Evolutionary conservation across 2,797 vertebrate genomes (phyloP).

Genomic region (Tiaroga cobitis): DNA sequence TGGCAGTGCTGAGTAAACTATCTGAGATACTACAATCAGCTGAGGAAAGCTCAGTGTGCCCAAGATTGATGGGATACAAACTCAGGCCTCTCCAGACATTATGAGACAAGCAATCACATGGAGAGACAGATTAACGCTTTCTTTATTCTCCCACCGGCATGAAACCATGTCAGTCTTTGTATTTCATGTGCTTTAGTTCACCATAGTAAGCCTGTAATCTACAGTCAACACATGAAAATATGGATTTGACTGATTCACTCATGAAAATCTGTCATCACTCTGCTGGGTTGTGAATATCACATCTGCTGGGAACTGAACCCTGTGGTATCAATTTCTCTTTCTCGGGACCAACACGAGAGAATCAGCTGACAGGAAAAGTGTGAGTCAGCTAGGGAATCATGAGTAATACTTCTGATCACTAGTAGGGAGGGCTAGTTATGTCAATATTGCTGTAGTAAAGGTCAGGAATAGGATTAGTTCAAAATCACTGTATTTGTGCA

Average conservation of each 20-base stretch:
- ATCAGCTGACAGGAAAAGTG: constrained; percentile 21
- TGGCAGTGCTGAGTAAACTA: constrained; percentile 52
- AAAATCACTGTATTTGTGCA: neutral
- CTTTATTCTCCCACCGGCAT: neutral
- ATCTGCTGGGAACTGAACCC: neutral
- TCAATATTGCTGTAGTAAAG: neutral
- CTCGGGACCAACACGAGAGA: constrained; percentile 1
- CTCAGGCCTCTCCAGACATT: constrained; percentile 7
- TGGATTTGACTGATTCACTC: neutral
- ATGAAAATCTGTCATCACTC: neutral
- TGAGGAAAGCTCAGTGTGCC: constrained; percentile 31
- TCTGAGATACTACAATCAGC: constrained; percentile 48
- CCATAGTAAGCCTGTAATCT: neutral
- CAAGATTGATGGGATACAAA: constrained; percentile 34
- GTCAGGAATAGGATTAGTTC: neutral
- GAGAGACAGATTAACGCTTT: neutral
- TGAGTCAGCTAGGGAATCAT: constrained; percentile 56
- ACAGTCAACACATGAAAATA: neutral
- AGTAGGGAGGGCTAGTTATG: constrained; percentile 10
- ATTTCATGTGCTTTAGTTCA: neutral
- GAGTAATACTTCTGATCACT: constrained; percentile 36
- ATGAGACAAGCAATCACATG: neutral
- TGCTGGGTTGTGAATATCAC: neutral
- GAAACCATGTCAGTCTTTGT: neutral
- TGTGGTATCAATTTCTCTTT: constrained; percentile 31